These are phyloP conservation scores for Acropora yongei DNA, from an alignment of 64 coral and sea anemone genomes.

Conservation along the genomic window DNA sequence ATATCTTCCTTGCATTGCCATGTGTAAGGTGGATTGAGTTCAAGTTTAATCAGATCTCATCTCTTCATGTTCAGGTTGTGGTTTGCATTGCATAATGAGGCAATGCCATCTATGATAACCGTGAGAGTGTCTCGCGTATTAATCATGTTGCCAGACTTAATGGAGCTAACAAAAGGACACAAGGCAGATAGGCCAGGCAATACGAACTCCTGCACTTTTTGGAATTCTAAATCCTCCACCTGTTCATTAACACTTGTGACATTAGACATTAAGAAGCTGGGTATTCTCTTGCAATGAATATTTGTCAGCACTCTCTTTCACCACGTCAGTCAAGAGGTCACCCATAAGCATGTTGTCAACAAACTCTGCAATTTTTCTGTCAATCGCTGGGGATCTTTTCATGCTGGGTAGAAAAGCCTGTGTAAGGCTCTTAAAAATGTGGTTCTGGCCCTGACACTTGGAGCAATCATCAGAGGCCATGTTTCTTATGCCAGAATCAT, in stretches of 20 bases:
- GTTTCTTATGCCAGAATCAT: neutral
- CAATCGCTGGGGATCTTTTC: conserved; percentile 29
- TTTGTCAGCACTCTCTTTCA: conserved; percentile 12
- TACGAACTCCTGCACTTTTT: too few species aligned
- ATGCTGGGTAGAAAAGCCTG: neutral
- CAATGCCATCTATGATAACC: conserved; percentile 13
- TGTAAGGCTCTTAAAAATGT: conserved; percentile 17
- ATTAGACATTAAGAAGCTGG: too few species aligned
- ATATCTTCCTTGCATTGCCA: neutral
- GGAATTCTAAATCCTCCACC: too few species aligned
- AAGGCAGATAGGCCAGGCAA: too few species aligned
- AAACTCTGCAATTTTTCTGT: conserved; percentile 26
- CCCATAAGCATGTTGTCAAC: conserved; percentile 13
- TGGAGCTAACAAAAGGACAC: too few species aligned
- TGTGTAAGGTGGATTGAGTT: conserved; percentile 51
- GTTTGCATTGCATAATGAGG: neutral
- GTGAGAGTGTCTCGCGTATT: neutral
- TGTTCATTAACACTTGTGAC: too few species aligned
- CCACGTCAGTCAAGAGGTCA: neutral
- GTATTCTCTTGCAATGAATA: too few species aligned
- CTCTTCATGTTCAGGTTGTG: neutral
- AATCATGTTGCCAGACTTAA: too few species aligned
- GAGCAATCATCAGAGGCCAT: neutral
- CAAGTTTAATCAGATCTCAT: conserved; percentile 14
- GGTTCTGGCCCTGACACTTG: neutral